phyloP scores from a whole-genome alignment of 2,888 invertebrate species.

The Bombylius major region DNA sequence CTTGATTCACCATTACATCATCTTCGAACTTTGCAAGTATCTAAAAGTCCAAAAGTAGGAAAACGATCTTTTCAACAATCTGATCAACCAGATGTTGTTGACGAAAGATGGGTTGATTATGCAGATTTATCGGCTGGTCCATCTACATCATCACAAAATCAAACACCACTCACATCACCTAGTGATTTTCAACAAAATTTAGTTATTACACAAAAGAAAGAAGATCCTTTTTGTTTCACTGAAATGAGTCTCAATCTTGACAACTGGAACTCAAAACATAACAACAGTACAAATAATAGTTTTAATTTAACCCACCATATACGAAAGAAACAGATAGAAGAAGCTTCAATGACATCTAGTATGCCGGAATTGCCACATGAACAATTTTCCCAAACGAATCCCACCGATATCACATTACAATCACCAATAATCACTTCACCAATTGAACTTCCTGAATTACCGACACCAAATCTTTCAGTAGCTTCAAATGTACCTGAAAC shows the following conservation, averaged over 20 bases:
- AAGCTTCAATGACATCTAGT: conserved; percentile 37
- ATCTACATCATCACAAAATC: conserved; percentile 28
- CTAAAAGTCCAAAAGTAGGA: conserved; percentile 46
- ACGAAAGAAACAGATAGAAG: not conserved
- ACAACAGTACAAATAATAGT: conserved; percentile 26
- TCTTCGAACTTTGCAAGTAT: conserved; percentile 42
- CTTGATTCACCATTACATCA: conserved; percentile 45
- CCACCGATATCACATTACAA: conserved; percentile 14
- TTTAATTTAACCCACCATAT: conserved; percentile 17
- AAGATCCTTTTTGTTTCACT: conserved; percentile 45
- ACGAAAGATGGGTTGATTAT: conserved; percentile 27
- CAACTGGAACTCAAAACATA: conserved; percentile 40
- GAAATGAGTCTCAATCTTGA: conserved; percentile 43
- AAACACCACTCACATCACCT: conserved; percentile 34
- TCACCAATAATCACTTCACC: conserved; percentile 18
- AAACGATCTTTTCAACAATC: conserved; percentile 28
- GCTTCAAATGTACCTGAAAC: conserved; percentile 37
- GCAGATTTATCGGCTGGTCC: conserved; percentile 29
- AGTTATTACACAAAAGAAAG: conserved; percentile 22
- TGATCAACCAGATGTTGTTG: conserved; percentile 37
- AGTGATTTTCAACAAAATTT: conserved; percentile 28
- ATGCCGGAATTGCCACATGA: conserved; percentile 45
- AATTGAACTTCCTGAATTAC: conserved; percentile 30
- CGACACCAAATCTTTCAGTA: conserved; percentile 41
- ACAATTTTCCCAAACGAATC: conserved; percentile 12